Base-by-base conservation (phyloP, 2,113 vertebrate species). In the Chloebia gouldiae region DNA sequence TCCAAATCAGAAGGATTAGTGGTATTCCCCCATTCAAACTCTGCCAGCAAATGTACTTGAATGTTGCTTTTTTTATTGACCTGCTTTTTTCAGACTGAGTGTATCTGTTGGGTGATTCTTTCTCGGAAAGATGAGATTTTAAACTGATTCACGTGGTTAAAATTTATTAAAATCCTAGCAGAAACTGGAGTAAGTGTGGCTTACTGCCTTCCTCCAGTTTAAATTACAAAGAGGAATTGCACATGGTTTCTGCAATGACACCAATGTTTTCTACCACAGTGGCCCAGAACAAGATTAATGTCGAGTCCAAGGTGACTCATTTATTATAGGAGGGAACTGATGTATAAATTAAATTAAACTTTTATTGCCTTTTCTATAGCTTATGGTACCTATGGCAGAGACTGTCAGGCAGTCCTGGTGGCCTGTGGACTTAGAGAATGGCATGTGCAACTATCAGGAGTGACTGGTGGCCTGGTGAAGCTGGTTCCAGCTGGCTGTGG, bases 371-470 rank as follows among this genome's bases (percentile, higher is more conserved):
- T 83, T 68, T 64, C 7, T 56, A 0, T 57, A 69, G 37, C 33
- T 92, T 9, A 0, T 1, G 30, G 13, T 56, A 7, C 23, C 27
- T n/a, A 0, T 27, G 37, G 24, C 42, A 71, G 75, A 21, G 60
- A 9, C 28, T 30, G 28, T 31, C 21, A 16, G 81, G 60, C 75
- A 35, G 45, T 17, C 30, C 33, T 61, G 64, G 54, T 89, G 69
- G 31, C 17, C 10, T 57, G 19, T 40, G 73, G 54, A 3, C 7
- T 44, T 19, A 2, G 2, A n/a, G 42, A 31, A 2, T 49, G 24
- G 21, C 53, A 11, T n/a, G 61, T 13, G 9, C 9, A 13, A 8
- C 44, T 6, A 0, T 20, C 40, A 33, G 0, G 22, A 33, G 2
- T 14, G 84, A 37, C 42, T 6, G 2, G 57, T 80, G 44, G 53